These are phyloP conservation scores for Mythimna vitellina DNA, from an alignment of 2,888 invertebrate species.

Conservation along the genomic window DNA sequence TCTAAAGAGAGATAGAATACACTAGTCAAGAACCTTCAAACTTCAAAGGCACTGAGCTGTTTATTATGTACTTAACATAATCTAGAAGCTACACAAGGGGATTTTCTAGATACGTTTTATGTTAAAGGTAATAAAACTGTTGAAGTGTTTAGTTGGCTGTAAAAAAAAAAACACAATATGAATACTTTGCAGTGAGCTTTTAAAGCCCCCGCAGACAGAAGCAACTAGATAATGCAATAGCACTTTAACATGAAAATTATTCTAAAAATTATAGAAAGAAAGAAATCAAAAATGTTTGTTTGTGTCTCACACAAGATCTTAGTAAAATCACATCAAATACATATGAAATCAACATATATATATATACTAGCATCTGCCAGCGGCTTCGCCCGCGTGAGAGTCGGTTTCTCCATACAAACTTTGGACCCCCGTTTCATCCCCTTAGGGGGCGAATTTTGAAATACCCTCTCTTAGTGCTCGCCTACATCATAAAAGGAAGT, in stretches of 20 bases:
- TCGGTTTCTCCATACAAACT: too few relatives aligned
- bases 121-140: background rate
- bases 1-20: background rate
- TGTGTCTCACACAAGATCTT: too few relatives aligned
- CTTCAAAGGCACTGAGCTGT: background rate
- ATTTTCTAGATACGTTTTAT: background rate
- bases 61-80: conserved; percentile 8
- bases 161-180: background rate
- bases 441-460: too few relatives aligned
- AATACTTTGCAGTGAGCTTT: background rate
- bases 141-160: background rate
- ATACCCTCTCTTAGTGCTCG: too few relatives aligned
- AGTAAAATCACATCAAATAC: too few relatives aligned
- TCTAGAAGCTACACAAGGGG: background rate
- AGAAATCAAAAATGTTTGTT: too few relatives aligned
- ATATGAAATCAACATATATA: too few relatives aligned
- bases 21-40: background rate
- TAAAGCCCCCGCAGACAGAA: background rate
- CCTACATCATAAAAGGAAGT: too few relatives aligned
- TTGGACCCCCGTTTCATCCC: too few relatives aligned
- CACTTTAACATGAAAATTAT: background rate
- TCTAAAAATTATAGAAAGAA: background rate
- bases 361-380: too few relatives aligned
- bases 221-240: background rate
- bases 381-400: too few relatives aligned